Conservation (phyloP, 2,113 vertebrate genomes). For the Aegotheles bennettii region DNA sequence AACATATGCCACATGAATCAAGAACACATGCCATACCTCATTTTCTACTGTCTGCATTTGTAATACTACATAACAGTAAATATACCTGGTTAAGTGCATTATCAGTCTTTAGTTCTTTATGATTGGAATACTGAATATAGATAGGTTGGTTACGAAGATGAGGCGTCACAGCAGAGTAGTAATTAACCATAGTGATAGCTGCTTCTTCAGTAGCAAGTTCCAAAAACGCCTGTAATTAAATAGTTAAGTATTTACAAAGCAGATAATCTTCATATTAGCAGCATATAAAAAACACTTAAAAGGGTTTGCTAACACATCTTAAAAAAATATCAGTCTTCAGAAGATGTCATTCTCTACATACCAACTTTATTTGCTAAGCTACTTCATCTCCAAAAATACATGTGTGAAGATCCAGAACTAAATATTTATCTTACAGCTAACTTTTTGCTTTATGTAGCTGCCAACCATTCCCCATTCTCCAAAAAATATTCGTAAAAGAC, state of each 20-base stretch:
- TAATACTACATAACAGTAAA: not conserved
- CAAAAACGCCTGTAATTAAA: constrained; percentile 85
- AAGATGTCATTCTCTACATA: not conserved
- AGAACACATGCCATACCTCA: not conserved
- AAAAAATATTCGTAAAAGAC: not conserved
- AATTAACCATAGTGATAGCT: constrained; percentile 96
- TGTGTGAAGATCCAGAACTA: not conserved
- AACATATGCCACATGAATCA: not conserved
- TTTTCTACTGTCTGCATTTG: not conserved
- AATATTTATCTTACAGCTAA: not conserved
- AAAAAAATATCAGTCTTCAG: not conserved
- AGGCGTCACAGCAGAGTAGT: constrained; percentile 91
- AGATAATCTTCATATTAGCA: not conserved
- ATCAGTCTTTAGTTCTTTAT: constrained; percentile 97
- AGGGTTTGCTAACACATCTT: not conserved
- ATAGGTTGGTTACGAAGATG: constrained; percentile 93
- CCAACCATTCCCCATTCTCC: accelerated
- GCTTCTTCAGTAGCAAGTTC: constrained; percentile 96
- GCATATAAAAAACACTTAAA: not conserved
- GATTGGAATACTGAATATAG: constrained; percentile 97
- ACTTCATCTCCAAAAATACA: not conserved
- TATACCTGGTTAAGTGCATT: constrained; percentile 91
- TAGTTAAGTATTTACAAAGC: not conserved
- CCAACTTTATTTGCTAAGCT: not conserved
- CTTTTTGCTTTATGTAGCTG: not conserved